Percentiles rank a stretch among this genome's conserved stretches.
Evolutionary conservation across 2,797 vertebrate species (phyloP).

Genomic region (Chromobotia macracanthus): DNA sequence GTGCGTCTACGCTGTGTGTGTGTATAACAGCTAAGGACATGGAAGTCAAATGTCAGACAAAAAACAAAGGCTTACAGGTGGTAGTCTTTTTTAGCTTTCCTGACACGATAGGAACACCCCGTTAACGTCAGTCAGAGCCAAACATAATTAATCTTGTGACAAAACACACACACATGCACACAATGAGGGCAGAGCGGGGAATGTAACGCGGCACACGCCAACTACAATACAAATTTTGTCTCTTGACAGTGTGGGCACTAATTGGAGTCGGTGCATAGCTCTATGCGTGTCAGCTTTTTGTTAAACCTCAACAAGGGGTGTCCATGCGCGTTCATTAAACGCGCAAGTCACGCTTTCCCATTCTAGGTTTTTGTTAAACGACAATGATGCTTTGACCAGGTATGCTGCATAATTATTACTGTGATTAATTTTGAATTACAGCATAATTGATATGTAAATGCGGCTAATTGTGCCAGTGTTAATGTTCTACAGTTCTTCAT

Average conservation of each 20-base stretch:
- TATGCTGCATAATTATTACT: constrained; percentile 48
- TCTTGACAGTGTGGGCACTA: constrained; percentile 33
- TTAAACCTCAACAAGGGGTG: constrained; percentile 28
- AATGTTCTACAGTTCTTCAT: background rate
- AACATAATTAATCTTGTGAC: constrained; percentile 43
- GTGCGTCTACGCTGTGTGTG: background rate
- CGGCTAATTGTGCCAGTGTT: constrained; percentile 45
- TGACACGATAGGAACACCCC: constrained; percentile 1
- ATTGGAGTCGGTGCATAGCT: constrained; percentile 39
- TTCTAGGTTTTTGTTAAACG: constrained; percentile 34
- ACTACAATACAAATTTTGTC: constrained; percentile 15
- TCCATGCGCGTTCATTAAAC: constrained; percentile 44
- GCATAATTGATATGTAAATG: constrained; percentile 57
- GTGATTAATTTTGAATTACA: constrained; percentile 58
- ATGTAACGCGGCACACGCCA: background rate
- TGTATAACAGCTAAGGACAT: constrained; percentile 11
- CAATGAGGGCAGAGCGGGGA: background rate
- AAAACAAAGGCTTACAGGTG: constrained; percentile 10
- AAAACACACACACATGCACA: background rate
- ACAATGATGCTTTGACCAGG: constrained; percentile 40
- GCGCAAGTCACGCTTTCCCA: constrained; percentile 37
- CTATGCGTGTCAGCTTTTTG: constrained; percentile 35
- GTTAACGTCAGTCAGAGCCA: constrained; percentile 9
- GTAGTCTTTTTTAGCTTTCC: background rate
- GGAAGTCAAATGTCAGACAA: background rate